Base-by-base conservation (phyloP, 2,797 vertebrate species). In the Merluccius polli region DNA sequence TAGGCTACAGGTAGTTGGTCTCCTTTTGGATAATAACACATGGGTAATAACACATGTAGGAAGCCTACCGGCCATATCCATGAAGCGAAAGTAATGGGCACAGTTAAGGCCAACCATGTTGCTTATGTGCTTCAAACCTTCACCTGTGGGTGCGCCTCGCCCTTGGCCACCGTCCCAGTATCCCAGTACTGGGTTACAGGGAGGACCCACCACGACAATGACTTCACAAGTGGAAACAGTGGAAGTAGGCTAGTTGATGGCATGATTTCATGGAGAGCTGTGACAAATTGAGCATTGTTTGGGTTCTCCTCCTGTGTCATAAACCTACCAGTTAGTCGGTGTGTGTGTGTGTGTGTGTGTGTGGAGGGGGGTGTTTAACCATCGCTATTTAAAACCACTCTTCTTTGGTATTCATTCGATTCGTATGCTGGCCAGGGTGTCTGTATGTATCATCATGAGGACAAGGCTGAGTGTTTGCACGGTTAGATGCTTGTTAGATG, bases 211-310 rank as follows among this genome's bases (percentile, higher is more conserved):
- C 13, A 80, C 77, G 80, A 80, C 72, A 86, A 79, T 73, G 77
- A 81, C 76, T 85, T 85, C 79, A 73, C 82, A 77, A 77, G 81
- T 87, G 86, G 83, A 85, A 85, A 78, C n/a, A n/a, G n/a, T n/a
- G n/a, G n/a, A n/a, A n/a, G n/a, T n/a, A n/a, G n/a, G n/a, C n/a
- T n/a, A n/a, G n/a, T n/a, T n/a, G n/a, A n/a, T n/a, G n/a, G n/a
- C n/a, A n/a, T 75, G 84, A 89, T 86, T 81, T 75, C 81, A 87
- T 82, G 87, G 79, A 88, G 84, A 32, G 67, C 68, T 68, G 18
- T 68, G 44, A 81, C 82, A 85, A 83, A 77, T 65, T 77, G 69
- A 59, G 76, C 78, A 76, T 81, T 78, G 77, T 85, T 81, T 59
- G 38, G 70, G 72, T 78, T 67, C n/a, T n/a, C 76, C 48, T 82